Evolutionary conservation across 1,140 invertebrate species (phyloP).

Genomic region (Aphis gossypii): DNA sequence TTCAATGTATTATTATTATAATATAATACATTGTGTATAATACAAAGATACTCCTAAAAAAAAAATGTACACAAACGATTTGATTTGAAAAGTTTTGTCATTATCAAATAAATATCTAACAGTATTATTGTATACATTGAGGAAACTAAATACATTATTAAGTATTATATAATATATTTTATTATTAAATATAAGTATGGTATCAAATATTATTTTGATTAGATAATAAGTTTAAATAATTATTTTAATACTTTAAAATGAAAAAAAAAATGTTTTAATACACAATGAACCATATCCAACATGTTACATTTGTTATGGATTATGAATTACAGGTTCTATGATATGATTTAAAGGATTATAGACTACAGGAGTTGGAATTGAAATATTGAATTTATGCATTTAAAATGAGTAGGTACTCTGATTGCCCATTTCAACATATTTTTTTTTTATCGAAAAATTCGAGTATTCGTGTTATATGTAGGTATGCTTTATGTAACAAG

Average conservation of each 20-base stretch:
- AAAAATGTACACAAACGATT: not conserved
- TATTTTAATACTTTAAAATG: not conserved
- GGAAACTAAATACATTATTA: not conserved
- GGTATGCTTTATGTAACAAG: not conserved
- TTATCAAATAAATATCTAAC: not conserved
- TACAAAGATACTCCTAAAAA: too few species aligned
- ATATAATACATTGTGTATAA: not conserved
- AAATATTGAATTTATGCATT: not conserved
- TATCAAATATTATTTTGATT: not conserved
- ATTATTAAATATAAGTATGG: not conserved
- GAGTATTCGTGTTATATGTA: not conserved
- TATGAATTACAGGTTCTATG: not conserved
- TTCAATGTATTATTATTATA: too few species aligned
- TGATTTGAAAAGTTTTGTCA: not conserved
- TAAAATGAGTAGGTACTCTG: not conserved
- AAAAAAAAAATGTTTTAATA: not conserved
- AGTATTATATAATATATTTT: not conserved
- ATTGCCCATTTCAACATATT: not conserved
- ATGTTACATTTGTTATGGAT: not conserved
- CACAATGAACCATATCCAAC: not conserved
- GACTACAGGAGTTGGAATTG: not conserved
- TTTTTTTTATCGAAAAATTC: not conserved
- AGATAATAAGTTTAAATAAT: not conserved
- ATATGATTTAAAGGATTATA: constrained; percentile 28
- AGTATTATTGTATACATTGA: not conserved